Evolutionary conservation across 2,888 invertebrate genomes (phyloP).

Genomic region (Cyrtodaria siliqua): DNA sequence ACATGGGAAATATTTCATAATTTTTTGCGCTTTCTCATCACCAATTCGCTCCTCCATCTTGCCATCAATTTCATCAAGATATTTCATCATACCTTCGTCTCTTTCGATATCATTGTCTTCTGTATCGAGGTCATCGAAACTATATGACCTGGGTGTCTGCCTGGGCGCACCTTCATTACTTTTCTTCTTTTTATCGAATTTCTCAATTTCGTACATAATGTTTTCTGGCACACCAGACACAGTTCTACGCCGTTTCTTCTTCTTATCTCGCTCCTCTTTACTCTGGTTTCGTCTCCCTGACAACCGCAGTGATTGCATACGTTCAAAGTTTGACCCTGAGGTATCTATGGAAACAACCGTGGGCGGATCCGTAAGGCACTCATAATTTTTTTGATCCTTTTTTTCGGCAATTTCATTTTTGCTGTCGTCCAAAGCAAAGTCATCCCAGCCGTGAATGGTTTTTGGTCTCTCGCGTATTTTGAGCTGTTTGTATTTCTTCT

Average conservation of each 20-base stretch:
- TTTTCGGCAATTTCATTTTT: slow-evolving; percentile 53
- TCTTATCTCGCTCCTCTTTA: slow-evolving; percentile 64
- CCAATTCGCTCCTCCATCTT: slow-evolving; percentile 78
- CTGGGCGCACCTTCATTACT: slow-evolving; percentile 49
- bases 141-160: slow-evolving; percentile 74
- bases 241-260: slow-evolving; percentile 74
- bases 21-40: slow-evolving; percentile 70
- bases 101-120: slow-evolving; percentile 54
- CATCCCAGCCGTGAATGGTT: slow-evolving; percentile 73
- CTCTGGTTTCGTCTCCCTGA: slow-evolving; percentile 88
- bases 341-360: slow-evolving; percentile 96
- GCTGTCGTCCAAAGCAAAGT: slow-evolving; percentile 54
- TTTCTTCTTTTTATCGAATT: slow-evolving; percentile 74
- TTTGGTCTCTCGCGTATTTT: slow-evolving; percentile 70
- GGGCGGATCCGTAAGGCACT: slow-evolving; percentile 88
- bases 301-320: slow-evolving; percentile 94
- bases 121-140: slow-evolving; percentile 78
- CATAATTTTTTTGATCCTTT: slow-evolving; percentile 49
- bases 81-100: slow-evolving; percentile 78
- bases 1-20: slow-evolving; percentile 78
- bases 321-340: slow-evolving; percentile 94
- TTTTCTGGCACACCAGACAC: slow-evolving; percentile 80
- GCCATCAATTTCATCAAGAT: slow-evolving; percentile 79
- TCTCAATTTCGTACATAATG: slow-evolving; percentile 77
- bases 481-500: slow-evolving; percentile 76